Base-by-base conservation (phyloP, 2,888 invertebrate species). In the Lamellibrachia satsuma region DNA sequence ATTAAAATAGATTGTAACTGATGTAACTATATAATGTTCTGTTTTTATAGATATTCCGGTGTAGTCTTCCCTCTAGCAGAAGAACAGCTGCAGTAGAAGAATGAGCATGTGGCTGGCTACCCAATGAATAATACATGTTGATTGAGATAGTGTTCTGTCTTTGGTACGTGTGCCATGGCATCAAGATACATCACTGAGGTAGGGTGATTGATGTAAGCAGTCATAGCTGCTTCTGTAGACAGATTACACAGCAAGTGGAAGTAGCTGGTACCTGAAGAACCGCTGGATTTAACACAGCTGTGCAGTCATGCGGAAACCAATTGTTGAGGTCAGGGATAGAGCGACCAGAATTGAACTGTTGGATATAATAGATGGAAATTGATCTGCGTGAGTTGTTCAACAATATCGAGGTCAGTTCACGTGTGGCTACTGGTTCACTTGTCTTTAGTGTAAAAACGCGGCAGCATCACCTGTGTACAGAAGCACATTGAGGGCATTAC, bases 71-170 rank as follows among this genome's bases (percentile, higher is more conserved):
- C 39, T 22, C 6, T 75, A 75, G 75, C 75, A 11, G 3, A 75
- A 22, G 75, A 75, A 75, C 75, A 75, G 60, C 75, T 75, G 75
- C 4, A 15, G 22, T 75, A n/a, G 22, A 2, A 75, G 75, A 22
- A 15, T 75, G 75, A 75, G n/a, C 75, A 75, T 75, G 75, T 75
- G 75, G 75, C 75, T 22, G 75, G 75, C 75, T 22, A 22, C 22
- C 75, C 75, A 75, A 75, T 75, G 75, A 75, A 75, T 75, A 75
- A 75, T 75, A 75, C 22, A 75, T 75, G 75, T 75, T 75, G 75
- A 75, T 75, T 75, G 75, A 75, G 75, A 75, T 75, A 75, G 75
- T 75, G 75, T 75, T 75, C 75, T 75, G 75, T 75, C 75, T 75
- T 75, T 75, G 75, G 75, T 75, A 75, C n/a, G 75, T 22, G 75